These are phyloP conservation scores for Plagiodera versicolora DNA, from an alignment of 2,888 invertebrate species.

Conservation along the genomic window DNA sequence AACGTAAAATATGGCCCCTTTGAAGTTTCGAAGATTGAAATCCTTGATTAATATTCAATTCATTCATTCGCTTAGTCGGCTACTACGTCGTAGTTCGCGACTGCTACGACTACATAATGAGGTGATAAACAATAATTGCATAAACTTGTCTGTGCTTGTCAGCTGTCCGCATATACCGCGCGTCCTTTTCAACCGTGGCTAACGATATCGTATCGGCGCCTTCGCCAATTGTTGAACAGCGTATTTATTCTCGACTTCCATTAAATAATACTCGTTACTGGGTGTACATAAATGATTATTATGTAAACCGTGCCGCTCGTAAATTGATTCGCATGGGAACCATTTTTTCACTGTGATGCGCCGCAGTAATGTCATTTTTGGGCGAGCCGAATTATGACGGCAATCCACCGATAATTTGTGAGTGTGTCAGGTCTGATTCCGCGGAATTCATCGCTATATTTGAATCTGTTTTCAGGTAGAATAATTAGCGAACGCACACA, in stretches of 20 bases:
- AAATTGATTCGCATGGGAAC: too few relatives aligned
- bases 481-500: neutral
- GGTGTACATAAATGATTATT: too few relatives aligned
- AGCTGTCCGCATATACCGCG: neutral
- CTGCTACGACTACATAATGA: constrained; percentile 16
- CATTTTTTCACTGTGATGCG: neutral
- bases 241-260: too few relatives aligned
- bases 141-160: constrained; percentile 21
- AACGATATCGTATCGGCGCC: neutral
- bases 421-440: neutral
- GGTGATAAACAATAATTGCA: constrained; percentile 18
- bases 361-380: neutral
- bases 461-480: neutral
- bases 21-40: too few relatives aligned
- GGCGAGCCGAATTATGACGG: neutral
- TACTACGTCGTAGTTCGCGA: constrained; percentile 5
- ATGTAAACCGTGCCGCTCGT: too few relatives aligned
- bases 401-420: neutral
- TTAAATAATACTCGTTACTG: too few relatives aligned
- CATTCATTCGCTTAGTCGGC: neutral
- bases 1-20: too few relatives aligned
- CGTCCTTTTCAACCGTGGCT: neutral
- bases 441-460: neutral
- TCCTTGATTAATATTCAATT: neutral
- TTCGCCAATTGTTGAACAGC: neutral